Base-by-base conservation (phyloP, 2,888 invertebrate genomes). In the Teleogryllus oceanicus region DNA sequence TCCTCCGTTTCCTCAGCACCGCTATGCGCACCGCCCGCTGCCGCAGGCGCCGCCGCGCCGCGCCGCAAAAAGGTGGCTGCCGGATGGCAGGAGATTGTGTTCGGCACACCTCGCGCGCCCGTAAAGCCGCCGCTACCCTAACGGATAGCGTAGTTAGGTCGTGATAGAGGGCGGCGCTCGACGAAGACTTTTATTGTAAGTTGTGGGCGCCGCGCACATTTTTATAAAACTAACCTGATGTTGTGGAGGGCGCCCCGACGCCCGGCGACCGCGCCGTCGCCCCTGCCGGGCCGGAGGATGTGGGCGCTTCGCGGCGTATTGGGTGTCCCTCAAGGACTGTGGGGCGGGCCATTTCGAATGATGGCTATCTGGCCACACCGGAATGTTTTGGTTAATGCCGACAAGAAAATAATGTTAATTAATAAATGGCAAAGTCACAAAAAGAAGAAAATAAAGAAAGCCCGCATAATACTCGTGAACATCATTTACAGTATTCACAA, bases 111-210 rank as follows among this genome's bases (percentile, higher is more conserved):
- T 62, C 62, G n/a, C 62, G 62, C 62, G n/a, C n/a, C 62, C 62
- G n/a, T n/a, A 62, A n/a, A 13, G 13, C n/a, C 62, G 62, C 16
- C 62, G 13, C 62, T 62, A 4, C 62, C n/a, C 62, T 62, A 62
- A 62, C 62, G 62, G 13, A 62, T 13, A 62, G 62, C 62, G 62
- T 62, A n/a, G 62, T 62, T 62, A 62, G 62, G n/a, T 1, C 62
- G 13, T 62, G 62, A 62, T 62, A 62, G 62, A 62, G n/a, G 62
- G 62, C 62, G n/a, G 62, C 62, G 62, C 62, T 62, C n/a, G 16
- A n/a, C 62, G n/a, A n/a, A 62, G 62, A 62, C 62, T 62, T 62
- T 62, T 62, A 62, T 62, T 62, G 62, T 62, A 62, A 62, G 62
- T 62, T 62, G 62, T 62, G 62, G 62, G 62, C 62, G 62, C n/a